Evolutionary conservation across 2,797 vertebrate genomes (phyloP).

Genomic region (Megaceryle alcyon): DNA sequence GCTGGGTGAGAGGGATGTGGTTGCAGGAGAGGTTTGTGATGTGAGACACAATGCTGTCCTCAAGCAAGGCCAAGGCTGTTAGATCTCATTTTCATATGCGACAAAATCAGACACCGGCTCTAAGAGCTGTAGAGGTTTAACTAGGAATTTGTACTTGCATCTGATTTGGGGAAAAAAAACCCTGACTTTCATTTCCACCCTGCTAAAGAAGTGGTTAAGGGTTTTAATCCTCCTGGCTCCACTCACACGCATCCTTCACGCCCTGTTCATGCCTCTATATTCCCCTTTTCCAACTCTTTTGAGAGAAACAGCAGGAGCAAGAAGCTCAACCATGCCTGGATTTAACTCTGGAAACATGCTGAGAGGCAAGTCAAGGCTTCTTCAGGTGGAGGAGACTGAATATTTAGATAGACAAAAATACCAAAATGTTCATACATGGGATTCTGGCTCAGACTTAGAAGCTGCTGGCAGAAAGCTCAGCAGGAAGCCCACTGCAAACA

Average conservation of each 20-base stretch:
- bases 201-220: neutral
- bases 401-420: neutral
- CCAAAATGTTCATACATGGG: neutral
- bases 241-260: neutral
- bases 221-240: neutral
- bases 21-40: neutral
- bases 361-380: neutral
- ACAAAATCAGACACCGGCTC: neutral
- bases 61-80: neutral
- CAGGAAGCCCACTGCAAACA: neutral
- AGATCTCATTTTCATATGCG: neutral
- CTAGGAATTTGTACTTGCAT: neutral
- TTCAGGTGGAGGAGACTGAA: neutral
- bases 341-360: neutral
- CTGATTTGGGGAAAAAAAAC: neutral
- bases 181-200: neutral
- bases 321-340: neutral
- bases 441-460: neutral
- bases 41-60: fast-evolving
- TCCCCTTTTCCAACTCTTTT: neutral
- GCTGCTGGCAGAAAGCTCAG: neutral
- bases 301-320: neutral
- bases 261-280: neutral
- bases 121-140: neutral
- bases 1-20: neutral